These are phyloP conservation scores for Channallabes apus DNA, from an alignment of 2,797 vertebrate species.

Conservation along the genomic window DNA sequence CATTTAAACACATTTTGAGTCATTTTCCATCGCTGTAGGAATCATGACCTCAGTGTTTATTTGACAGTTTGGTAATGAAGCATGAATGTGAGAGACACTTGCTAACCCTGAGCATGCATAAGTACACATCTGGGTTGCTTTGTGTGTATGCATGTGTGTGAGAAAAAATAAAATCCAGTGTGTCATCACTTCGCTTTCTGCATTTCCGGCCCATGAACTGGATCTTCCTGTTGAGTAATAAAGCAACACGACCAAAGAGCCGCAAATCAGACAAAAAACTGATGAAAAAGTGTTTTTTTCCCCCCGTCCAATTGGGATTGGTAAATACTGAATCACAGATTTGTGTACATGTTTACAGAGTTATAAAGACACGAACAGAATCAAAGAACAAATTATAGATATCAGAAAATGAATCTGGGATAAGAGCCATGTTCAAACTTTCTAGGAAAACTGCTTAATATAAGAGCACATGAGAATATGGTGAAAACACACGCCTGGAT, in stretches of 20 bases:
- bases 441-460: not conserved
- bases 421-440: not conserved
- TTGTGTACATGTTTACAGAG: not conserved
- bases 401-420: not conserved
- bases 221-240: conserved; percentile 33
- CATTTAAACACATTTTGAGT: conserved; percentile 18
- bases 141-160: too few species aligned
- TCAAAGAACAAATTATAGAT: not conserved
- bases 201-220: conserved; percentile 33
- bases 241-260: not conserved
- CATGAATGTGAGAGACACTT: conserved; percentile 1
- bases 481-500: not conserved
- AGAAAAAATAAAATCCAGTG: conserved; percentile 26
- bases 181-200: conserved; percentile 49
- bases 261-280: not conserved
- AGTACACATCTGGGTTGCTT: not conserved
- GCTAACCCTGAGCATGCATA: conserved; percentile 4
- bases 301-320: not conserved
- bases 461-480: not conserved
- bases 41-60: conserved; percentile 5
- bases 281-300: not conserved
- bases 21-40: conserved; percentile 14
- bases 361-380: not conserved
- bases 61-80: conserved; percentile 14
- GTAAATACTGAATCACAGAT: not conserved